Base-by-base conservation (phyloP, 2,888 invertebrate genomes). In the Geophilus truncorum region DNA sequence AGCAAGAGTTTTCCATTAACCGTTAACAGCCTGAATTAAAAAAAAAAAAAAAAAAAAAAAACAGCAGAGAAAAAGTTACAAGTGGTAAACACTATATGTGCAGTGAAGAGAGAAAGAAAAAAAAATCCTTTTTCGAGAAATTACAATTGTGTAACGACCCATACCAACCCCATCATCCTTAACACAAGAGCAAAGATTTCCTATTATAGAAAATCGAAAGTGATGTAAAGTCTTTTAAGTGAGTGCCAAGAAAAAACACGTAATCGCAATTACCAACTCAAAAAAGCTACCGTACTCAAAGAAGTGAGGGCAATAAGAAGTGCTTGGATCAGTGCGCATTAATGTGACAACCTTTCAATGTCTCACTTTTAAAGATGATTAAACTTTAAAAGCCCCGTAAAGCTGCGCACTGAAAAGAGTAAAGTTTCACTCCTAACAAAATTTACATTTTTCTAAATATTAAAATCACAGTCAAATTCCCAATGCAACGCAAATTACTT, bases 1-100 rank as follows among this genome's bases (percentile, higher is more conserved):
- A 70, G 70, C 70, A 70, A 70, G 70, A 23, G 10, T 70, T 70
- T 70, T 25, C 70, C 70, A 70, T 70, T 70, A 70, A 7, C 70
- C 9, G 70, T 28, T 57, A 57, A 57, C 21, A 10, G 57, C 10
- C 70, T 12, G 28, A 6, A 28, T 28, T 25, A 28, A 70, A 45
- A 45, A 1, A 0, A 70, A 6, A n/a, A 12, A 25, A n/a, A n/a
- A n/a, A n/a, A n/a, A n/a, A 36, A 6, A 36, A 36, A 36, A 12
- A 9, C 12, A 9, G 7, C 36, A 6, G 36, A 9, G 12, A 25
- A 28, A 23, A 10, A 23, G 12, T 70, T 62, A 4, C 70, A 70
- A 51, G 21, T 5, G 18, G 51, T 51, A 51, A 51, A 51, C 51
- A 51, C 15, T 7, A 51, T 51, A 18, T 6, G 18, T 4, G 21